A percentile compares a stretch with the other conserved stretches of the same genome.
Conservation (phyloP, 2,113 vertebrate genomes). For the Calyptommatus sinebrachiatus region DNA sequence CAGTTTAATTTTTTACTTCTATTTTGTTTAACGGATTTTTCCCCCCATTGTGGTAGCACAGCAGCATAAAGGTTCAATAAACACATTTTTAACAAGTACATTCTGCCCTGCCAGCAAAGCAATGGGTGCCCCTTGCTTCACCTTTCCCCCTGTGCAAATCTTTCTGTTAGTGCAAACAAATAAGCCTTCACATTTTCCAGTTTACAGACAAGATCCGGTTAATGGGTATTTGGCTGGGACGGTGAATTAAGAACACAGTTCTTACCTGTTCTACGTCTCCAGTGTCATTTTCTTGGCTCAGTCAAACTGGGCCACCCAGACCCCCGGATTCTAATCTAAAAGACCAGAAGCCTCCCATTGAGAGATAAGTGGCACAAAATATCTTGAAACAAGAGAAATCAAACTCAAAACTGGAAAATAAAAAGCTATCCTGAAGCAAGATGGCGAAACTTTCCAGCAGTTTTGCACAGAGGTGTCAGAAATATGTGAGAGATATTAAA, state of each 20-base stretch:
- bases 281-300: not conserved
- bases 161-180: not conserved
- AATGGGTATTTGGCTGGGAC: constrained; percentile 1
- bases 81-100: not conserved
- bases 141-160: not conserved
- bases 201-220: not conserved
- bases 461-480: not conserved
- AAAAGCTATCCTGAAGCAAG: not conserved
- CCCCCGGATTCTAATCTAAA: not conserved
- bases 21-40: no score
- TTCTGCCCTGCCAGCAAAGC: not conserved
- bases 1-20: no score
- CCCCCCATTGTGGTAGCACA: no score
- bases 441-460: no score
- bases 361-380: not conserved
- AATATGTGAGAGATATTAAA: no score
- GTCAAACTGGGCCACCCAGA: not conserved
- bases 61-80: no score
- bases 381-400: not conserved
- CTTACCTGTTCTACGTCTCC: no score
- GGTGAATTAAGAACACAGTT: not conserved
- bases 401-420: not conserved
- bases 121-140: not conserved
- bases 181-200: constrained; percentile 5
- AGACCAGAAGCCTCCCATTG: not conserved